Base-by-base conservation (phyloP, 2,113 vertebrate genomes). In the Zapus hudsonius region DNA sequence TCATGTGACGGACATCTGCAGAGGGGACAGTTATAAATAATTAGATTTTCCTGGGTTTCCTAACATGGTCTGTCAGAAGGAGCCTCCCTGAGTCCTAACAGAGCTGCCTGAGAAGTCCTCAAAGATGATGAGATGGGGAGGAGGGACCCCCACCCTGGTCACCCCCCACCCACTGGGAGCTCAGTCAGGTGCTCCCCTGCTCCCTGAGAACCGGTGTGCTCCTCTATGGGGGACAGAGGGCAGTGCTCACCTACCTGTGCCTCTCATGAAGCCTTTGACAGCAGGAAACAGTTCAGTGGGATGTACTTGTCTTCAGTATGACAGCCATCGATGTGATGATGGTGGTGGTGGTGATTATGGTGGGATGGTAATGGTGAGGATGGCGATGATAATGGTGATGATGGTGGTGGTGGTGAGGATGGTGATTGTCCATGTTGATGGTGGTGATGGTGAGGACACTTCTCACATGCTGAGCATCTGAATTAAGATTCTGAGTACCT, bases 1-100 rank as follows among this genome's bases (percentile, higher is more conserved):
- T 72, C 90, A 55, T 40, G 11, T 0, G 5, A 87, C 0, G n/a
- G 66, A 55, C 91, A 69, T 76, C 95, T 94, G 91, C 0, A 10
- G 88, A 47, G 61, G 59, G 69, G 70, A 38, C 61, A 79, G 23
- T 95, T 72, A 82, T 67, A 92, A 94, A 76, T 84, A 85, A 92
- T 85, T 84, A 91, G 87, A 72, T n/a, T 22, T 63, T 86, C 40
- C 78, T 29, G 47, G 22, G 47, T 70, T 57, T 67, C 59, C 69
- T 19, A 31, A 74, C 76, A 81, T 11, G 84, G 84, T 52, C 57
- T 29, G 29, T 64, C 91, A 73, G 76, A 66, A 81, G 76, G 69
- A 82, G 67, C 84, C 44, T 36, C 69, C 36, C n/a, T n/a, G 27
- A 38, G 31, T 29, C 31, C 70, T 52, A 19, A 27, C 55, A 64